Conservation (phyloP, 2,113 vertebrate species). For the Ctenodactylus gundi region DNA sequence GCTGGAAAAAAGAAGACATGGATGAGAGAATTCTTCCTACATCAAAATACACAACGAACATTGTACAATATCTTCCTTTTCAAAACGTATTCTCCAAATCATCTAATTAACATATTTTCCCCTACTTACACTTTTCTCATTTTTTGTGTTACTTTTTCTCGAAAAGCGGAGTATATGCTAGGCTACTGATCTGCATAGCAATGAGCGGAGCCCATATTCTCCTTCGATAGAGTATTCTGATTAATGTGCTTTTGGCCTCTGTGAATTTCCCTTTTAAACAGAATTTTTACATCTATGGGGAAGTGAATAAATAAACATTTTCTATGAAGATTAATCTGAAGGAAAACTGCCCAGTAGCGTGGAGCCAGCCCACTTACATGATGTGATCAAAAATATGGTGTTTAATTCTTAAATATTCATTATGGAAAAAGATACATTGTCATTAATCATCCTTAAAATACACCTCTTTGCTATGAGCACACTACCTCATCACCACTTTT, state of each 20-base stretch:
- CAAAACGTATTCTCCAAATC: neutral
- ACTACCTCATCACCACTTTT: neutral
- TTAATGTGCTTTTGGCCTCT: neutral
- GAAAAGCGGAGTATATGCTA: neutral
- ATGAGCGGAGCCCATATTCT: neutral
- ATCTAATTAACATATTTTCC: neutral
- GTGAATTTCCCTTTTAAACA: neutral
- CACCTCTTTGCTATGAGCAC: neutral
- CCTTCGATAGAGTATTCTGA: neutral
- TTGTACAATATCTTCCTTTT: neutral
- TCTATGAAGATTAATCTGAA: neutral
- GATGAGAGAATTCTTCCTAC: neutral
- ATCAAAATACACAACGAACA: neutral
- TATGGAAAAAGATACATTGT: no score
- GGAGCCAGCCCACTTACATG: neutral
- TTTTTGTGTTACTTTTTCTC: conserved; percentile 21
- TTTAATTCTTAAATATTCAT: neutral
- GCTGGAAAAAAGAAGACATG: neutral
- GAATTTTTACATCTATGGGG: neutral
- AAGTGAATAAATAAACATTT: neutral
- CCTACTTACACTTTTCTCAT: neutral
- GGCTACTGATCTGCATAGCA: neutral
- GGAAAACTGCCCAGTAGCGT: neutral
- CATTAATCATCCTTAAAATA: neutral
- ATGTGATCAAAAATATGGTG: neutral